A percentile compares a stretch with the other conserved stretches of the same genome.
Conservation (phyloP, 2,888 invertebrate genomes). For the Epirrita christyi region DNA sequence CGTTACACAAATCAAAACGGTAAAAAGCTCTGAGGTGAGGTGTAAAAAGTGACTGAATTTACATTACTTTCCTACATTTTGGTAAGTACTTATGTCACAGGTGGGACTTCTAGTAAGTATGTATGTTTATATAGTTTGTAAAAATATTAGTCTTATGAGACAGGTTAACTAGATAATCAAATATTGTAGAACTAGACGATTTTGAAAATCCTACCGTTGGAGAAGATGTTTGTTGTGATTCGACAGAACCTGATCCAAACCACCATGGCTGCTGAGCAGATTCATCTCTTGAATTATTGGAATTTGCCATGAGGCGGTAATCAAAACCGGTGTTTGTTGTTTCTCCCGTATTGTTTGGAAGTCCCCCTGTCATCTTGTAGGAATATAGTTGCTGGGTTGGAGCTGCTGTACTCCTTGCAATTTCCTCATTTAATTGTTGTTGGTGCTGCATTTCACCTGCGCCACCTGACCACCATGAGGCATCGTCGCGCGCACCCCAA, state of each 20-base stretch:
- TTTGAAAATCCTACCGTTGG: constrained; percentile 68
- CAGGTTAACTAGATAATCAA: background rate
- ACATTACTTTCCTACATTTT: no score
- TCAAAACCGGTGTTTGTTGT: constrained; percentile 88
- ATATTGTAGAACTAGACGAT: background rate
- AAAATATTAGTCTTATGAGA: no score
- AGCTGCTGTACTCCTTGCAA: constrained; percentile 74
- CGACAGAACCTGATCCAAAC: constrained; percentile 89
- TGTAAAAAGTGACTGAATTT: no score
- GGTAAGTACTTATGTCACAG: no score
- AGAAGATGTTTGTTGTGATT: constrained; percentile 77
- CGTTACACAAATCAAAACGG: no score
- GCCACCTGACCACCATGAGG: constrained; percentile 83
- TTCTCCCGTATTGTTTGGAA: constrained; percentile 89
- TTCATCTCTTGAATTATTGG: constrained; percentile 75
- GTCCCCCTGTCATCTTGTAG: constrained; percentile 94
- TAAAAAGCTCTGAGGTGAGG: no score
- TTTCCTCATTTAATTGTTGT: constrained; percentile 80
- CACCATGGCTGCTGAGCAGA: constrained; percentile 87
- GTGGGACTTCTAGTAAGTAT: no score
- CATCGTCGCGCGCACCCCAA: constrained; percentile 85
- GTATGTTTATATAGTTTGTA: no score
- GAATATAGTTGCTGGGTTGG: constrained; percentile 90
- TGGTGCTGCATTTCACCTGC: constrained; percentile 80
- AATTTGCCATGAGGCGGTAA: constrained; percentile 88